A percentile compares a stretch with the other conserved stretches of the same genome.
Conservation (phyloP, 2,113 vertebrate species). For the Myocastor coypus region DNA sequence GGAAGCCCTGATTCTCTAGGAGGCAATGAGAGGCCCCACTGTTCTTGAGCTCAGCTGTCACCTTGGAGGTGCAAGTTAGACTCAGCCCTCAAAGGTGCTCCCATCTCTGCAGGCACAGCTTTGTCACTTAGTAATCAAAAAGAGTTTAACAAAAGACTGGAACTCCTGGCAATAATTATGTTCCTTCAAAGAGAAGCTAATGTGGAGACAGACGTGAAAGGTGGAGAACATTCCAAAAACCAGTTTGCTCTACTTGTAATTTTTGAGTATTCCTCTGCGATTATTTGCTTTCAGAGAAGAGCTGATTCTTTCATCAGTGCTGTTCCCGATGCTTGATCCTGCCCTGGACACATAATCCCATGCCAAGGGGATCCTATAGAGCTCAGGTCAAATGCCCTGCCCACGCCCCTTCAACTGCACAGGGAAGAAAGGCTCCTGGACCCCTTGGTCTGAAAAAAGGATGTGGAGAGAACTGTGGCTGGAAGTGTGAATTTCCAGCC, state of each 20-base stretch:
- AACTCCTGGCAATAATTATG: not conserved
- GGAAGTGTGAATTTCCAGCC: not conserved
- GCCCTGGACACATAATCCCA: not conserved
- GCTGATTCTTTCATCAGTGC: not conserved
- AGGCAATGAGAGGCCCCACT: fast-evolving
- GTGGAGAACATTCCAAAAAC: slow-evolving; percentile 47
- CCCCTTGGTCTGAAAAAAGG: not conserved
- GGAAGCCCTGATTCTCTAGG: not conserved
- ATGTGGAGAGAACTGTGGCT: not conserved
- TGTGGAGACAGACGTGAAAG: not conserved
- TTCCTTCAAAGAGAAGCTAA: slow-evolving; percentile 28
- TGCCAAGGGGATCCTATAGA: fast-evolving
- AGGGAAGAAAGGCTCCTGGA: not conserved
- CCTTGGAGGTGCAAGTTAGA: not conserved
- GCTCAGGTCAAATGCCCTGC: not conserved
- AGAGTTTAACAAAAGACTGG: not conserved
- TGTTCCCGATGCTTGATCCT: not conserved
- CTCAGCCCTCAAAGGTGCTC: not conserved
- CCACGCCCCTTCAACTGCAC: not conserved
- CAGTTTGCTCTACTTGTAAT: not conserved
- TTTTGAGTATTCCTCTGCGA: slow-evolving; percentile 12
- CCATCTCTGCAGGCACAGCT: not conserved
- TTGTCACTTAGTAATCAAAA: slow-evolving; percentile 36
- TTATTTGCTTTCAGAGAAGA: slow-evolving; percentile 38
- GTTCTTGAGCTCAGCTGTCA: not conserved